These are phyloP conservation scores for Malurus splendens DNA, from an alignment of 2,797 vertebrate species.

Conservation along the genomic window DNA sequence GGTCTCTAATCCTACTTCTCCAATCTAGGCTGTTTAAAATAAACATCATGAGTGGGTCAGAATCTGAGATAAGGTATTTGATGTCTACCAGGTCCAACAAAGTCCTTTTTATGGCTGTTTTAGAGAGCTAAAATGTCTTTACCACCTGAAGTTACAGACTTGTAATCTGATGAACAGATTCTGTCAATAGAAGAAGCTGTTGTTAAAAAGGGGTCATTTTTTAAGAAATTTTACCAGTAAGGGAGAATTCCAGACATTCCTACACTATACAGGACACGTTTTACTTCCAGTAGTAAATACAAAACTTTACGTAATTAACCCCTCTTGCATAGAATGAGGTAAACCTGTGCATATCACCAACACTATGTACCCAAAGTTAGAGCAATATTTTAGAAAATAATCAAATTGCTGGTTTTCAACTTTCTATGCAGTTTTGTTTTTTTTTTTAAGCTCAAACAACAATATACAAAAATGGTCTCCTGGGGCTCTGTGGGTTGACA, in stretches of 20 bases:
- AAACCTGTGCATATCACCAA: constrained; percentile 78
- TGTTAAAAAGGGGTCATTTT: constrained; percentile 51
- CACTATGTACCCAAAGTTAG: constrained; percentile 72
- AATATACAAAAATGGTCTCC: constrained; percentile 68
- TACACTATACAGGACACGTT: constrained; percentile 70
- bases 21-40: background rate
- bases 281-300: constrained; percentile 75
- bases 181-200: constrained; percentile 47
- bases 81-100: constrained; percentile 55
- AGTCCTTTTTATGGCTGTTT: constrained; percentile 55
- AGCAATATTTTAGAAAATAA: constrained; percentile 73
- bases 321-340: constrained; percentile 82
- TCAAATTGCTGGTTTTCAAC: constrained; percentile 77
- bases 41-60: background rate
- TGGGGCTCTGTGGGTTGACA: constrained; percentile 63
- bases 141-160: constrained; percentile 58
- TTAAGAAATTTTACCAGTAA: constrained; percentile 63
- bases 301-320: constrained; percentile 75
- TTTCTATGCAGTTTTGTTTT: constrained; percentile 68
- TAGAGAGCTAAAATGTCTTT: constrained; percentile 24
- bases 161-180: constrained; percentile 55
- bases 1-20: constrained; percentile 7
- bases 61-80: constrained; percentile 39
- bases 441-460: constrained; percentile 60
- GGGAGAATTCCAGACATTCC: constrained; percentile 69